A percentile compares a stretch with the other conserved stretches of the same genome.
These are phyloP conservation scores for Callyntrura sp. DNA, from an alignment of 2,888 invertebrate genomes.

Conservation along the genomic window DNA sequence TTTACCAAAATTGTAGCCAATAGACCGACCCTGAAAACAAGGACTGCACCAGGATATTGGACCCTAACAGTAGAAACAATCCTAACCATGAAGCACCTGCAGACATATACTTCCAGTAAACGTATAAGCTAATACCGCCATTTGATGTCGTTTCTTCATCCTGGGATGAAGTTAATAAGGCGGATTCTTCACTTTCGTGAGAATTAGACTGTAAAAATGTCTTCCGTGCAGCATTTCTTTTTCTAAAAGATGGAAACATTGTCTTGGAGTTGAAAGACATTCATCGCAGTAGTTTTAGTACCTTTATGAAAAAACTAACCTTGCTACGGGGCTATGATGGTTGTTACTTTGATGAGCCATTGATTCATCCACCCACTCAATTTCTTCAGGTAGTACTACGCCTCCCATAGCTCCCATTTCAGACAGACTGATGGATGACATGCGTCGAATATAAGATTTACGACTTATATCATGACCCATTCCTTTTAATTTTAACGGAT, in stretches of 20 bases:
- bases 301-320: no score
- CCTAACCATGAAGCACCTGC: slow-evolving; percentile 89
- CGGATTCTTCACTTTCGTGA: slow-evolving; percentile 47
- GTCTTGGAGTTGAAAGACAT: slow-evolving; percentile 62
- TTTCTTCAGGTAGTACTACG: slow-evolving; percentile 72
- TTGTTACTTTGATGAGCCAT: slow-evolving; percentile 77
- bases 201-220: slow-evolving; percentile 54
- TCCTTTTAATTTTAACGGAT: slow-evolving; percentile 68
- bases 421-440: slow-evolving; percentile 74
- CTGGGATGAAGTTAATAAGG: slow-evolving; percentile 40
- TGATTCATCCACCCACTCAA: slow-evolving; percentile 79
- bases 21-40: slow-evolving; percentile 77
- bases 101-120: slow-evolving; percentile 85
- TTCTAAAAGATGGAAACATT: slow-evolving; percentile 52
- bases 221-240: slow-evolving; percentile 68
- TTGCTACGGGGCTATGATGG: no score
- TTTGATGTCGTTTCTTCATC: slow-evolving; percentile 76
- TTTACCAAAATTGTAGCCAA: slow-evolving; percentile 77
- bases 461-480: slow-evolving; percentile 55
- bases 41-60: slow-evolving; percentile 85
- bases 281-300: no score
- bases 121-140: slow-evolving; percentile 71
- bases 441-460: slow-evolving; percentile 65
- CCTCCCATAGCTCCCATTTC: slow-evolving; percentile 69
- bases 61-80: slow-evolving; percentile 87